Evolutionary conservation across 2,113 vertebrate species (phyloP), one percentile per base, ranked within the genome.

Genomic region (Cygnus buccinator): DNA sequence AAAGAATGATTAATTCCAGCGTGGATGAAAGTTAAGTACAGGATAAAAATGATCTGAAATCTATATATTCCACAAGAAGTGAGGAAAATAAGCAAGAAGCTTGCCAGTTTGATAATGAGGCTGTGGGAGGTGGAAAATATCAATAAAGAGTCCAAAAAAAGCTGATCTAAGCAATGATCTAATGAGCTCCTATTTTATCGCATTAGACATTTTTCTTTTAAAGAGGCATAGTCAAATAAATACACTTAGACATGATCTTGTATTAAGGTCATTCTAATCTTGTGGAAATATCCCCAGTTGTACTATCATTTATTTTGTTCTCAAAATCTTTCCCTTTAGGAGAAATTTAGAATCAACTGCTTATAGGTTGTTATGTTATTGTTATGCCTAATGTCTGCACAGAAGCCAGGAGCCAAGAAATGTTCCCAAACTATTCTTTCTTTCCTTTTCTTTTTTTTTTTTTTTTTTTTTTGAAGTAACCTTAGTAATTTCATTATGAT

Each of bases 81-180:
- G 31, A 83, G 35, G 71, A 92, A 96, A 84, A 75, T 46, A 91
- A 93, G 78, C 57, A 89, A 87, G 54, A 93, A 85, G 17, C 23
- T 82, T 94, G 50, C 77, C 54, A 79, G 57, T 89, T 52, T 84
- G 66, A 66, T 95, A 95, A 95, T 90, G 75, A 96, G 87, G 52
- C 29, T 37, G 61, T 92, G 41, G n/a, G 50, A 93, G 67, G 54
- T 59, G 57, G 89, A 93, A 96, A 91, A 92, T 87, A 88, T 93
- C 88, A 95, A 87, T 91, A 94, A 86, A 90, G n/a, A 76, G 17
- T 90, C n/a, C 5, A 71, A 90, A 97, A 96, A 87, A 62, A 90
- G 92, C 94, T 95, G 90, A 93, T 88, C 28, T 93, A 91, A 95
- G 78, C 90, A 95, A 84, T 92, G 77, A 74, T 80, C 50, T 94